A percentile compares a stretch with the other conserved stretches of the same genome.
Evolutionary conservation across 92 coral and sea anemone species (phyloP).

Genomic region (Pocillopora grandis): DNA sequence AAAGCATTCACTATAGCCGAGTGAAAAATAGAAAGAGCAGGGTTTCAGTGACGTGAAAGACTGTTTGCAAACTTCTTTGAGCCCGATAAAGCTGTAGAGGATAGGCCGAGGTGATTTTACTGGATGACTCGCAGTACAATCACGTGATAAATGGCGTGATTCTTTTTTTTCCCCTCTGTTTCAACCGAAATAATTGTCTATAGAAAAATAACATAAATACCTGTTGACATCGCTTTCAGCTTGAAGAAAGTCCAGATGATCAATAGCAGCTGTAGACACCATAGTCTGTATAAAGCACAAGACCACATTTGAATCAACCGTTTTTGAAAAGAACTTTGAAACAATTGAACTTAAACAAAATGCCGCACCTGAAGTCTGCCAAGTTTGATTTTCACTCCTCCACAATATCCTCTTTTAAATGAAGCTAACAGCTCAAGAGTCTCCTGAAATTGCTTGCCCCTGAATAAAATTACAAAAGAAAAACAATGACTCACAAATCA

Average conservation of each 20-base stretch:
- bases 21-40: no score
- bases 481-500: background rate
- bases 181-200: background rate
- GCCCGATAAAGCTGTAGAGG: no score
- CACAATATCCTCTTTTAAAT: conserved; percentile 91
- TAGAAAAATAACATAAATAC: background rate
- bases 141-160: background rate
- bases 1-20: no score
- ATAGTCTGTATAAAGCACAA: conserved; percentile 61
- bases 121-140: no score
- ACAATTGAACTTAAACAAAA: background rate
- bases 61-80: no score
- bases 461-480: conserved; percentile 7
- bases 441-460: conserved; percentile 94
- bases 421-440: conserved; percentile 87
- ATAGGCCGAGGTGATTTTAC: no score
- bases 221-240: conserved; percentile 49
- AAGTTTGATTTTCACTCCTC: conserved; percentile 84
- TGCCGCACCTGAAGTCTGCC: conserved; percentile 88
- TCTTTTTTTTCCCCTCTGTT: no score
- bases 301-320: background rate
- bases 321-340: background rate
- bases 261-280: conserved; percentile 86
- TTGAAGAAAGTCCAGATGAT: conserved; percentile 90
- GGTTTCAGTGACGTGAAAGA: no score